These are phyloP conservation scores for Solenopsis invicta DNA, from an alignment of 1,140 invertebrate genomes.

Conservation along the genomic window DNA sequence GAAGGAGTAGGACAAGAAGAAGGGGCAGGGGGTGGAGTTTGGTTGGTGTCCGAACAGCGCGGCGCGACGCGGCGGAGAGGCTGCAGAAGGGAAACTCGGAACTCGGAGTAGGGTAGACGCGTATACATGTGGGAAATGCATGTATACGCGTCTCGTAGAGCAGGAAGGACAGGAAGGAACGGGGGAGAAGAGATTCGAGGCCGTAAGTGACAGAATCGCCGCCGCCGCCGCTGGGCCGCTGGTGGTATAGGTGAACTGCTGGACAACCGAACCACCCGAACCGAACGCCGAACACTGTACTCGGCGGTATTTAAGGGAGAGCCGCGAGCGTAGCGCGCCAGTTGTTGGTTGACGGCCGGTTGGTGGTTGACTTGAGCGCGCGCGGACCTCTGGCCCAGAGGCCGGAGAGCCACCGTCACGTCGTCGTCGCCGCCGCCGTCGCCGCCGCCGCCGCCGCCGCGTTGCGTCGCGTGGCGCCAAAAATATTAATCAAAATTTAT, in stretches of 20 bases:
- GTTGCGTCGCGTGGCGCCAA: slow-evolving; percentile 10
- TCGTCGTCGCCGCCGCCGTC: too few species aligned
- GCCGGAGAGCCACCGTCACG: too few species aligned
- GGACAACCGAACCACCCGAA: slow-evolving; percentile 81
- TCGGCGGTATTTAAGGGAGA: slow-evolving; percentile 86
- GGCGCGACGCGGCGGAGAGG: slow-evolving; percentile 72
- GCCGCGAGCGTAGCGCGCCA: slow-evolving; percentile 83
- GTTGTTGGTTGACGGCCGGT: slow-evolving; percentile 80
- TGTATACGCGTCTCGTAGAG: too few species aligned
- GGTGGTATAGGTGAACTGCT: slow-evolving; percentile 80
- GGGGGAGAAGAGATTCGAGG: slow-evolving; percentile 43
- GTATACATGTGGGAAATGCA: slow-evolving; percentile 49
- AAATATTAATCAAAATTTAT: neutral
- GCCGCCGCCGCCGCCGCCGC: too few species aligned
- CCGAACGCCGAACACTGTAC: slow-evolving; percentile 75
- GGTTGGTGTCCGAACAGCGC: slow-evolving; percentile 74
- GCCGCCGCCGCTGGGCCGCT: too few species aligned
- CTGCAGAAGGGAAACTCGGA: slow-evolving; percentile 77
- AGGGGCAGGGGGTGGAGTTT: slow-evolving; percentile 75
- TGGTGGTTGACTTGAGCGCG: slow-evolving; percentile 79
- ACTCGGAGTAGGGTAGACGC: slow-evolving; percentile 61
- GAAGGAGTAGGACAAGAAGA: slow-evolving; percentile 70
- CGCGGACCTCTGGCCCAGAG: too few species aligned
- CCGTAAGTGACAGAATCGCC: slow-evolving; percentile 73
- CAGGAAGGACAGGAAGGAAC: slow-evolving; percentile 3